phyloP scores from a whole-genome alignment of 2,113 vertebrate species.

The Erythrocercus mccallii region DNA sequence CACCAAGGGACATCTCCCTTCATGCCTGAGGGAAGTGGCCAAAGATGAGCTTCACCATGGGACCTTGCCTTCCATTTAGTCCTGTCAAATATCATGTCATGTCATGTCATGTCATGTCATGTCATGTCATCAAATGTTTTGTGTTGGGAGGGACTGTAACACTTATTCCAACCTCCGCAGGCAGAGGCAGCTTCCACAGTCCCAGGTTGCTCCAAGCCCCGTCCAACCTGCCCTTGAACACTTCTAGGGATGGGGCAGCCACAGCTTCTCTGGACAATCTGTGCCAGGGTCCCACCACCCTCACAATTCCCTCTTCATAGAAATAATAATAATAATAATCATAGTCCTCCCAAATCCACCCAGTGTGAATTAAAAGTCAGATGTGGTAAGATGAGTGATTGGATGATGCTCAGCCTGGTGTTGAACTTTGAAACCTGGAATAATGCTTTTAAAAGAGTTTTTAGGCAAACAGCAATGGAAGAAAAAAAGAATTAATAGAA shows the following conservation, averaged over 20 bases:
- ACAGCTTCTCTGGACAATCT: neutral
- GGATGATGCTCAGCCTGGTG: neutral
- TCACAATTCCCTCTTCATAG: neutral
- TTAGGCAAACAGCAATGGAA: neutral
- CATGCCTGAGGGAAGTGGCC: neutral
- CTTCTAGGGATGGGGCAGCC: neutral
- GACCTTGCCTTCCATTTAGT: neutral
- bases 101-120: neutral
- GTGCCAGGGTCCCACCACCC: rapidly evolving
- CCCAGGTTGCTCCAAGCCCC: neutral
- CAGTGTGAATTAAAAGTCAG: neutral
- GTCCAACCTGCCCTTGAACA: neutral
- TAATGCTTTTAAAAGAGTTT: neutral
- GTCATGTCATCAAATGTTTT: neutral
- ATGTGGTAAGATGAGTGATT: neutral
- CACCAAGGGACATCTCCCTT: neutral
- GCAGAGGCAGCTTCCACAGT: neutral
- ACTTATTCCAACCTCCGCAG: neutral
- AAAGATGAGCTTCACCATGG: neutral
- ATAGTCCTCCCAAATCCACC: neutral
- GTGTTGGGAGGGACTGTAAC: neutral
- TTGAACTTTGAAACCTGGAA: neutral
- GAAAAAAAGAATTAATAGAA: neutral
- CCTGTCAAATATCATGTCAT: neutral
- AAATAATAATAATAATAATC: neutral